A percentile compares a stretch with the other conserved stretches of the same genome.
Evolutionary conservation across 2,888 invertebrate species (phyloP).

Genomic region (Lasioglossum leucozonium): DNA sequence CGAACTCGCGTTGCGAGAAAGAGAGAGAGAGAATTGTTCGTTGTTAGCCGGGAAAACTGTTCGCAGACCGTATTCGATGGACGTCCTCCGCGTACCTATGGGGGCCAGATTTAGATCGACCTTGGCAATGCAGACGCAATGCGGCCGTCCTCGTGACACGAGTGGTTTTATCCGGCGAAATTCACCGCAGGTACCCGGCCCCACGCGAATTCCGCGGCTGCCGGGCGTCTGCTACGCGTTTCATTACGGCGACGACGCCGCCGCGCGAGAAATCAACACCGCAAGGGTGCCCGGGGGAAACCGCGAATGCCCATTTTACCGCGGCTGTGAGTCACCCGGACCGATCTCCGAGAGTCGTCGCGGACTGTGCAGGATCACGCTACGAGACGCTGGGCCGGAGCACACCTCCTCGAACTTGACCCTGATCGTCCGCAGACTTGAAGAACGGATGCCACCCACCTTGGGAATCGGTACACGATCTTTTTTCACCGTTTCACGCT

Average conservation of each 20-base stretch:
- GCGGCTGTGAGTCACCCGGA: constrained; percentile 16
- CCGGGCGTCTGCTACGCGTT: constrained; percentile 32
- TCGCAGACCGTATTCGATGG: not conserved
- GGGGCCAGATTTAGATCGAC: constrained; percentile 65
- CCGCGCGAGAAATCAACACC: constrained; percentile 36
- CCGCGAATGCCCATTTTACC: constrained; percentile 21
- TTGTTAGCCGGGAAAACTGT: constrained; percentile 39
- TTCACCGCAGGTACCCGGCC: constrained; percentile 23
- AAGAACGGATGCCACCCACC: too few relatives aligned
- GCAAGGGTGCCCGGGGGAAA: constrained; percentile 10
- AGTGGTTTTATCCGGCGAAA: constrained; percentile 52
- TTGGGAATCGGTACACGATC: too few relatives aligned
- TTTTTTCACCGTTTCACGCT: too few relatives aligned
- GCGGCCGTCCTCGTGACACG: constrained; percentile 13
- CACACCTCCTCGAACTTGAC: too few relatives aligned
- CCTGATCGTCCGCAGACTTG: too few relatives aligned
- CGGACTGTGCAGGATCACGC: too few relatives aligned
- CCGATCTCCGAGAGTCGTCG: not conserved
- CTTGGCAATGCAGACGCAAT: constrained; percentile 61
- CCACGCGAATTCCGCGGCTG: constrained; percentile 41
- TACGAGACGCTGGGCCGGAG: too few relatives aligned
- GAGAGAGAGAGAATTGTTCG: too few relatives aligned
- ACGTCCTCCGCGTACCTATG: constrained; percentile 35
- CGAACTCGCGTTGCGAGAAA: not conserved
- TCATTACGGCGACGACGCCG: constrained; percentile 13